Base-by-base conservation (phyloP, 2,113 vertebrate genomes). In the Cebus imitator region DNA sequence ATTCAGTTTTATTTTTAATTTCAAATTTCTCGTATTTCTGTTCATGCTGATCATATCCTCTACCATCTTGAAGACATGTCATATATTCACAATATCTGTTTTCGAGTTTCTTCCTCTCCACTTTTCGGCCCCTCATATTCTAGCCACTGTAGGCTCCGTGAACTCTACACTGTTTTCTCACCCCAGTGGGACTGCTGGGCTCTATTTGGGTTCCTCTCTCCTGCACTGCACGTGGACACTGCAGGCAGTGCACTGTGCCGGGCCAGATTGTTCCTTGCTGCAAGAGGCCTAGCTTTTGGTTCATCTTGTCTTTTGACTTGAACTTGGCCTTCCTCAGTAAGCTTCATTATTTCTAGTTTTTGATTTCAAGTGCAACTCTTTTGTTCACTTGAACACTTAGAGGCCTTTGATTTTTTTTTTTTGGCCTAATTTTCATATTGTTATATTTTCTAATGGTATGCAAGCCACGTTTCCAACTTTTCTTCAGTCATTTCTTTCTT, bases 201-300 rank as follows among this genome's bases (percentile, higher is more conserved):
- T 57, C 79, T 73, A 61, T 16, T 16, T 9, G 66, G 43, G 86
- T 37, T 27, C n/a, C 2, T 73, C 32, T 30, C 45, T 13, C 50
- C 40, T 32, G 13, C 32, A 6, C 27, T 43, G 21, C 7, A 72
- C 27, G 14, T 23, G 66, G n/a, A 48, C 27, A 17, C 48, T 48
- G 3, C 37, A n/a, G 0, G 27, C 50, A 6, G 5, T 5, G 37
- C 50, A 6, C 5, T 5, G 45, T 66, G 12, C 12, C 2, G 17
- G 45, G 27, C 58, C 21, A 32, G 13, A 5, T 17, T 4, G 0
- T 35, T 52, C 52, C 16, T 76, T 73, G 70, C n/a, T 40, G 20
- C n/a, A 73, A 73, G 70, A 76, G 73, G 40, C 73, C 23, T 76
- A 45, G 40, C 13, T 45, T 76, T 76, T 30, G 40, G 73, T 6